These are phyloP conservation scores for Idaea biselata DNA, from an alignment of 2,888 invertebrate genomes.

Conservation along the genomic window DNA sequence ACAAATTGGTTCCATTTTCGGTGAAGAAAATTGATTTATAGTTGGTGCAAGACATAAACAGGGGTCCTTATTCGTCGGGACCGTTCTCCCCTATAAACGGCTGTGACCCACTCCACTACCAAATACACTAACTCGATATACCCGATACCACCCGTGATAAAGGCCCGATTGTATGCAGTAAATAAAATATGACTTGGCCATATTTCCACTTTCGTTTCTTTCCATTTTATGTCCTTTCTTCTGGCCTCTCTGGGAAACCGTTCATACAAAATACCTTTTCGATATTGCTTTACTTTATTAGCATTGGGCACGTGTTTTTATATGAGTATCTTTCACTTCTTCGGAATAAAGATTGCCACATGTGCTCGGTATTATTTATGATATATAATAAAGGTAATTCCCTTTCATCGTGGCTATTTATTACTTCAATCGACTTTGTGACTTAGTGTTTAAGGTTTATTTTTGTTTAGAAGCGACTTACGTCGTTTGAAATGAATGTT, in stretches of 20 bases:
- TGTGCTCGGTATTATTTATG: conserved; percentile 58
- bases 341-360: conserved; percentile 66
- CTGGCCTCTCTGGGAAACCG: conserved; percentile 69
- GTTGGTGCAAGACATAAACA: conserved; percentile 48
- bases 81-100: conserved; percentile 58
- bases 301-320: conserved; percentile 76
- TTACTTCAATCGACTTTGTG: conserved; percentile 46
- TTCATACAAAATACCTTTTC: conserved; percentile 78
- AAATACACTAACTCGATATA: conserved; percentile 71
- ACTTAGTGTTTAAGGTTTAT: conserved; percentile 39
- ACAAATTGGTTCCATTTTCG: conserved; percentile 12
- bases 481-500: conserved; percentile 35
- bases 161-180: conserved; percentile 79
- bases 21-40: conserved; percentile 30
- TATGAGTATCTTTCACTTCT: conserved; percentile 73
- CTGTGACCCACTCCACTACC: conserved; percentile 55
- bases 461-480: conserved; percentile 46
- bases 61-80: conserved; percentile 30
- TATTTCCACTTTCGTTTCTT: conserved; percentile 78
- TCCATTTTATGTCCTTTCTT: conserved; percentile 73
- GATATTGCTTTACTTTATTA: conserved; percentile 78
- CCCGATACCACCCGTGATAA: conserved; percentile 75
- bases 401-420: conserved; percentile 55
- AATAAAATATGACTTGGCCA: conserved; percentile 80
- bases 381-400: conserved; percentile 57